Evolutionary conservation across 2,888 invertebrate genomes (phyloP).

Genomic region (Leucoptera coffeella): DNA sequence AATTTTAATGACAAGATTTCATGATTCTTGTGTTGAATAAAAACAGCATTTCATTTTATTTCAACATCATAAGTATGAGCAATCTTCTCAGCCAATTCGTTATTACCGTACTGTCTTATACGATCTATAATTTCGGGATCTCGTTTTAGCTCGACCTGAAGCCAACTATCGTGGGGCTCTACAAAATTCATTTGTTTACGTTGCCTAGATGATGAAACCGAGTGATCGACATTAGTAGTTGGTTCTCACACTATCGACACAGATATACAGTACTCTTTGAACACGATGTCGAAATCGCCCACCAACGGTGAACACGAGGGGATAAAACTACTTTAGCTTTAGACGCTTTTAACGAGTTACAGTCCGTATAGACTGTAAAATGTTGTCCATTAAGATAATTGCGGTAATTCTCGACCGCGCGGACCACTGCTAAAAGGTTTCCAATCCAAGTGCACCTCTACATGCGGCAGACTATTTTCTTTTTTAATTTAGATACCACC

Average conservation of each 20-base stretch:
- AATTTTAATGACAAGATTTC: no score
- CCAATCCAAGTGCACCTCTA: conserved; percentile 4
- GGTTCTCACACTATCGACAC: no score
- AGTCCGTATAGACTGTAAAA: background rate
- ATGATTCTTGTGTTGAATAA: no score
- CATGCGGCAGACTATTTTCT: background rate
- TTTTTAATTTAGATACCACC: conserved; percentile 2
- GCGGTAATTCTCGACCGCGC: no score
- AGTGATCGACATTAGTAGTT: conserved; percentile 1
- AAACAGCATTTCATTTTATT: no score
- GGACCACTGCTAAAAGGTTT: no score
- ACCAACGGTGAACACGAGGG: background rate
- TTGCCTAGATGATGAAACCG: conserved; percentile 2
- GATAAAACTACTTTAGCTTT: background rate
- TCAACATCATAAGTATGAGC: conserved; percentile 2
- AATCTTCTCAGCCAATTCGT: background rate
- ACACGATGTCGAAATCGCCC: background rate
- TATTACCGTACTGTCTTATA: background rate
- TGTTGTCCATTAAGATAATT: no score
- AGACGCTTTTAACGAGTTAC: conserved; percentile 1
- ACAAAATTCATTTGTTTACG: conserved; percentile 3
- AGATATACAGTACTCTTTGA: no score
- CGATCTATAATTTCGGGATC: conserved; percentile 3
- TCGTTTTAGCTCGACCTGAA: conserved; percentile 4
- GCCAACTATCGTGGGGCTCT: conserved; percentile 4